Evolutionary conservation across 2,797 vertebrate genomes (phyloP).

Genomic region (Odontamblyopus rebecca): DNA sequence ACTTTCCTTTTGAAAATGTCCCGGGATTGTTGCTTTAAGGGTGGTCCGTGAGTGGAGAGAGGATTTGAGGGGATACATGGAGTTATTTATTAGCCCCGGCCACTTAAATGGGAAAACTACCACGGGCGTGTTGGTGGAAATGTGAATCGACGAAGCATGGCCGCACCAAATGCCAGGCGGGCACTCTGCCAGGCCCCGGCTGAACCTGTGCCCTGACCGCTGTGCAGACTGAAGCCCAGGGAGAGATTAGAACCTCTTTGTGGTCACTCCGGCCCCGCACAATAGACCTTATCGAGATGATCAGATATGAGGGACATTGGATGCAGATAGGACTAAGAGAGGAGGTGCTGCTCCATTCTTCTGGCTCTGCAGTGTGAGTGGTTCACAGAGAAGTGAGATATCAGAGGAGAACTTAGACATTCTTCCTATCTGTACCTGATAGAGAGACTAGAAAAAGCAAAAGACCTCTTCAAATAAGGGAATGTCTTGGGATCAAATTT

Average conservation of each 20-base stretch:
- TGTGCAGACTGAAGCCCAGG: slow-evolving; percentile 49
- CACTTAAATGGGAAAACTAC: slow-evolving; percentile 74
- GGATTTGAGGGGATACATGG: slow-evolving; percentile 78
- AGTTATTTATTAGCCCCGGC: slow-evolving; percentile 81
- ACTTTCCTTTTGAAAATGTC: slow-evolving; percentile 76
- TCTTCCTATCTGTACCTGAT: not conserved
- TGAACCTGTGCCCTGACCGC: slow-evolving; percentile 48
- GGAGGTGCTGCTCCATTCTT: not conserved
- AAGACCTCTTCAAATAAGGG: not conserved
- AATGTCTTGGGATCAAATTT: not conserved
- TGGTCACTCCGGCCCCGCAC: slow-evolving; percentile 26
- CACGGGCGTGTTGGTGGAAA: slow-evolving; percentile 73
- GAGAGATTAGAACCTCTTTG: slow-evolving; percentile 41
- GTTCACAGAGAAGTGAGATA: slow-evolving; percentile 1
- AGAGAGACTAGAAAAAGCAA: not conserved
- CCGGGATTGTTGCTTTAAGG: slow-evolving; percentile 78
- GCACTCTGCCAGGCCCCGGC: slow-evolving; percentile 63
- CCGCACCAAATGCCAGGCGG: slow-evolving; percentile 73
- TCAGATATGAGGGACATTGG: slow-evolving; percentile 48
- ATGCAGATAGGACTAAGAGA: too few species aligned
- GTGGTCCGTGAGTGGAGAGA: slow-evolving; percentile 74
- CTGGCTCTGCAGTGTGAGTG: slow-evolving; percentile 31
- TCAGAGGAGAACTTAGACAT: slow-evolving; percentile 1
- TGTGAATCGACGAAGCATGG: slow-evolving; percentile 75
- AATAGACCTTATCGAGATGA: slow-evolving; percentile 56